A percentile compares a stretch with the other conserved stretches of the same genome.
phyloP scores from a whole-genome alignment of 2,888 invertebrate genomes.

The Tetragnatha montana region DNA sequence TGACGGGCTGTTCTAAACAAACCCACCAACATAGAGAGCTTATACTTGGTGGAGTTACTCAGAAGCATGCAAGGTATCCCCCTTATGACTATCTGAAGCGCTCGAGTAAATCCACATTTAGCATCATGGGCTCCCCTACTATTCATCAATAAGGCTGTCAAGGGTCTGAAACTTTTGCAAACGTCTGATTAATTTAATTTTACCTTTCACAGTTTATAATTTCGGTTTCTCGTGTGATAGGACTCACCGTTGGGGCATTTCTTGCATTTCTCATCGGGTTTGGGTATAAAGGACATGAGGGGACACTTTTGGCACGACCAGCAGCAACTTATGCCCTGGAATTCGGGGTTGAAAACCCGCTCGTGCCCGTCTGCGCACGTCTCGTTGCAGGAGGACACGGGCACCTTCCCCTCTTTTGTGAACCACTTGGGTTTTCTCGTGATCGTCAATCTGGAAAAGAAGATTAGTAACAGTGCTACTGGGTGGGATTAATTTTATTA shows the following conservation, averaged over 20 bases:
- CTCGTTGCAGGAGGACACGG: constrained; percentile 80
- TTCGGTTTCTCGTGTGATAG: neutral
- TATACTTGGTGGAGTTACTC: too few relatives aligned
- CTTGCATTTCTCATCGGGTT: constrained; percentile 75
- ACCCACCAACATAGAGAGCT: too few relatives aligned
- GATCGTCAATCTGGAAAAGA: neutral
- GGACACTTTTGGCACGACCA: constrained; percentile 84
- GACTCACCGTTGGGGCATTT: constrained; percentile 75
- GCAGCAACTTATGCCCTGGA: constrained; percentile 80
- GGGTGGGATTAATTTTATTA: neutral
- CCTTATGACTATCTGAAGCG: too few relatives aligned
- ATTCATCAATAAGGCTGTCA: too few relatives aligned
- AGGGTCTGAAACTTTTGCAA: neutral
- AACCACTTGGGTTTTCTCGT: neutral
- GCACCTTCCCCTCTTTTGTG: constrained; percentile 74
- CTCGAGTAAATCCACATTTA: too few relatives aligned
- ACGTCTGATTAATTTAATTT: neutral
- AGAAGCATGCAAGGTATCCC: too few relatives aligned
- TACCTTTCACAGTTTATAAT: neutral
- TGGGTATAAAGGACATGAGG: constrained; percentile 81
- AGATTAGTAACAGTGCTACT: neutral
- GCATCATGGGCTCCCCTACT: too few relatives aligned
- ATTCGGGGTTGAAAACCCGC: constrained; percentile 78
- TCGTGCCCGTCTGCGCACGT: constrained; percentile 80
- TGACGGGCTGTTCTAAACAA: too few relatives aligned